Conservation (phyloP, 2,113 vertebrate genomes). For the Parus major region DNA sequence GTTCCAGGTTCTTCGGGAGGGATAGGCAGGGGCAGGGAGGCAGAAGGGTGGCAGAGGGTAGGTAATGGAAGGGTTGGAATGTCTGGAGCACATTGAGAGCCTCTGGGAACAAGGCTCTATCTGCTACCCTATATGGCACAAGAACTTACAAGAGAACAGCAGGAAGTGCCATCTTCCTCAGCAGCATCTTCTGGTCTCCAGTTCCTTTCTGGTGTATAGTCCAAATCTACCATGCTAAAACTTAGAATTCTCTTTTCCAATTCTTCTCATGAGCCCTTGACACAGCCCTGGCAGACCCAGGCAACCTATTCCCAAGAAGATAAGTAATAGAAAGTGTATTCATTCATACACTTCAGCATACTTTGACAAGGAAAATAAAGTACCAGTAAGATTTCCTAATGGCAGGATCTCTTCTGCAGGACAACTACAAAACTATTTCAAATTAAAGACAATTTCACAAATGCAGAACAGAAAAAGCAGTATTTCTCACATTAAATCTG, state of each 20-base stretch:
- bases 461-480: background rate
- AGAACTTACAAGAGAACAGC: background rate
- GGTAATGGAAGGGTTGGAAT: background rate
- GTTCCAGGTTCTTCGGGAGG: background rate
- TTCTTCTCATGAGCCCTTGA: background rate
- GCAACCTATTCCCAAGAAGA: background rate
- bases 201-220: background rate
- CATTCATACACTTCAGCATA: background rate
- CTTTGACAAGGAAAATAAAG: background rate
- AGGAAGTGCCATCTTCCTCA: background rate
- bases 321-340: background rate
- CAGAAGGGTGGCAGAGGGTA: background rate
- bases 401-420: background rate
- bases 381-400: background rate
- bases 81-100: background rate
- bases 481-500: background rate
- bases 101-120: background rate
- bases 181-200: background rate
- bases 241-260: background rate
- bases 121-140: background rate
- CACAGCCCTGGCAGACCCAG: background rate
- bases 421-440: background rate
- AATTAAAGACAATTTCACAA: background rate
- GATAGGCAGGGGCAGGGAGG: background rate
- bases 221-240: fast-evolving